Base-by-base conservation (phyloP, 30 jellyfish, hydroid and myxozoan species). In the Haliclystus octoradiatus region DNA sequence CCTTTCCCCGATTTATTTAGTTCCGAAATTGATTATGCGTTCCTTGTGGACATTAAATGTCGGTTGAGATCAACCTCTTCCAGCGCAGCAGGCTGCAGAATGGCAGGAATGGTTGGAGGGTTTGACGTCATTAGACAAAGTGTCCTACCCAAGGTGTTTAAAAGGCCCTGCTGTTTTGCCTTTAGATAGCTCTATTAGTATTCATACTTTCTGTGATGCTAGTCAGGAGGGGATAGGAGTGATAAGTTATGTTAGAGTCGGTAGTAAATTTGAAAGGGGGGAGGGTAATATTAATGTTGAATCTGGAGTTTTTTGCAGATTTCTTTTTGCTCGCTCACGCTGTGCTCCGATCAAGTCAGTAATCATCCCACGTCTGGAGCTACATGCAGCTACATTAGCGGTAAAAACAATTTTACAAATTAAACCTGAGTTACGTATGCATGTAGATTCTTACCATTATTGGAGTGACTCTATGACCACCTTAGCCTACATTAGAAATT, bases 401-500 rank as follows among this genome's bases (percentile, higher is more conserved):
- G 80, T 52, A 15, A 49, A 35, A 33, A 4, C 64, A 30, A 74
- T 52, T 52, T 26, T 28, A 15, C 23, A 64, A 33, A 26, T 75
- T 24, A 68, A 33, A 34, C 25, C 50, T 22, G 95, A 83, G 63
- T 32, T 83, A 19, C 72, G 34, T 1, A 23, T 62, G n/a, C 23
- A 50, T 7, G 15, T 66, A 12, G 71, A 63, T 34, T 1, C 32
- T 12, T 49, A 71, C 13, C 29, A 64, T 1, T 74, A 71, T 66
- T 83, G 95, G 92, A 83, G 92, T 1, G 95, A 83, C 71, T 63
- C 83, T 57, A 69, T 62, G 19, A 49, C 76, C 0, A 85, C 70
- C 26, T 47, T 74, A 62, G 74, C 62, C 14, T 52, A 75, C 52
- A 80, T 80, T 27, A 31, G 28, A 27, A 80, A 80, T 47, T 31